phyloP scores from a whole-genome alignment of 2,113 vertebrate genomes.

The Xenus cinereus region DNA sequence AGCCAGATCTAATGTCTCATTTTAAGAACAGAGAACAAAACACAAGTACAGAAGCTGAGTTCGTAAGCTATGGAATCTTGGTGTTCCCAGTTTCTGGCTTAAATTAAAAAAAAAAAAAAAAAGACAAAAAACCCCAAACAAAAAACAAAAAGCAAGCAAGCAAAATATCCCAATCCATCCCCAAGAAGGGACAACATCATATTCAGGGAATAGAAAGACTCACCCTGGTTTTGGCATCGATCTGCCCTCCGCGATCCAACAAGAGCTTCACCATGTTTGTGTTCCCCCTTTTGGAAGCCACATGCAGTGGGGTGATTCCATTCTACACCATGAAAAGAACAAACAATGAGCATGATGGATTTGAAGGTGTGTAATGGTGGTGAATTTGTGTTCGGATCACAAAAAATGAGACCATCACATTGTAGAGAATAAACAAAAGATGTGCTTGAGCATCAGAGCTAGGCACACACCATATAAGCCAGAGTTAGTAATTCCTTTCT shows the following conservation, averaged over 20 bases:
- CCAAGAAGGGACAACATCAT: neutral
- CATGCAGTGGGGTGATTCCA: constrained; percentile 95
- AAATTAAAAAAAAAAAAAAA: neutral
- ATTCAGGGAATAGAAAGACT: constrained; percentile 70
- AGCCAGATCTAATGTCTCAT: neutral
- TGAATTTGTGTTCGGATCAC: neutral
- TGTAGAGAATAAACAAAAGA: constrained; percentile 17
- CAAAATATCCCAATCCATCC: neutral
- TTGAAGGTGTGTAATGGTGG: neutral
- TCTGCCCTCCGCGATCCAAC: constrained; percentile 93
- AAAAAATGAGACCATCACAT: neutral
- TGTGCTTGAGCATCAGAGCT: neutral
- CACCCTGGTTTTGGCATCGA: constrained; percentile 98
- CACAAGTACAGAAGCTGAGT: neutral
- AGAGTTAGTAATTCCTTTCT: constrained; percentile 19
- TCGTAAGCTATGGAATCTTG: neutral
- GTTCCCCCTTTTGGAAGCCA: constrained; percentile 97
- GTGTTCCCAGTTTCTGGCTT: neutral
- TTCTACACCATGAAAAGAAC: constrained; percentile 83
- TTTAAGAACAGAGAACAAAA: neutral
- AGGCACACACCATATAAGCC: constrained; percentile 9
- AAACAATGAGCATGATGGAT: constrained; percentile 62
- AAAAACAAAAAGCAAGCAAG: neutral
- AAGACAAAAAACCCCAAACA: neutral
- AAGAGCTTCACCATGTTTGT: constrained; percentile 97